Percentiles rank a stretch among this genome's conserved stretches.
These are phyloP conservation scores for Arrhamphus sclerolepis DNA, from an alignment of 2,797 vertebrate species.

Conservation along the genomic window DNA sequence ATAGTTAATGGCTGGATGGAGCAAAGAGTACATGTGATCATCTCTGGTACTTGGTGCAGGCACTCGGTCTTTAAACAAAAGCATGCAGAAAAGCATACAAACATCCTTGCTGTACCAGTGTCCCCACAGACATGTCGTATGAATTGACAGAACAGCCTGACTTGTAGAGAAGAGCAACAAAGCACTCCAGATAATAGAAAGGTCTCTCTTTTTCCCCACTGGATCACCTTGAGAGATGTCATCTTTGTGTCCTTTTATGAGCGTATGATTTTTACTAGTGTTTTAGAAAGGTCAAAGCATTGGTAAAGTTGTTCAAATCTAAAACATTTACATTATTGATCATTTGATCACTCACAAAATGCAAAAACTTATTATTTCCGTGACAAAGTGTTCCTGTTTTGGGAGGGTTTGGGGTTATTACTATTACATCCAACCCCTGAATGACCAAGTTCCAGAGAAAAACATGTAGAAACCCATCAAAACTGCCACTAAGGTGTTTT, in stretches of 20 bases:
- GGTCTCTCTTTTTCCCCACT: slow-evolving; percentile 19
- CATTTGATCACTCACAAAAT: too few relatives aligned
- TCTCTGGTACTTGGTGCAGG: not conserved
- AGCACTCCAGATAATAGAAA: slow-evolving; percentile 43
- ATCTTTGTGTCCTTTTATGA: too few relatives aligned
- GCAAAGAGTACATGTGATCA: not conserved
- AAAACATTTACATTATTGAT: too few relatives aligned
- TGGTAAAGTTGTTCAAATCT: too few relatives aligned
- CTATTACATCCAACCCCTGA: not conserved
- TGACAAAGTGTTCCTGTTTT: not conserved
- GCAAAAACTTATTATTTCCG: too few relatives aligned
- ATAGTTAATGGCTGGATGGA: not conserved
- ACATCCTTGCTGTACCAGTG: not conserved
- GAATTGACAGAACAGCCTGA: slow-evolving; percentile 38
- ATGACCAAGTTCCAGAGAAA: slow-evolving; percentile 1
- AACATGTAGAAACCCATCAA: slow-evolving; percentile 45
- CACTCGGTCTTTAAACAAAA: not conserved
- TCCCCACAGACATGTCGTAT: slow-evolving; percentile 49
- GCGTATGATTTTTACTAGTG: too few relatives aligned
- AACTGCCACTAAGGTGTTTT: slow-evolving; percentile 55
- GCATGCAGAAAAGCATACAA: slow-evolving; percentile 10
- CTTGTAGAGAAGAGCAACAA: slow-evolving; percentile 53
- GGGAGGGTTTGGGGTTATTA: slow-evolving; percentile 5
- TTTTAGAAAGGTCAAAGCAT: too few relatives aligned
- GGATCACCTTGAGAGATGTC: too few relatives aligned